Evolutionary conservation across 2,888 invertebrate species (phyloP).

Genomic region (Dusona sp.): DNA sequence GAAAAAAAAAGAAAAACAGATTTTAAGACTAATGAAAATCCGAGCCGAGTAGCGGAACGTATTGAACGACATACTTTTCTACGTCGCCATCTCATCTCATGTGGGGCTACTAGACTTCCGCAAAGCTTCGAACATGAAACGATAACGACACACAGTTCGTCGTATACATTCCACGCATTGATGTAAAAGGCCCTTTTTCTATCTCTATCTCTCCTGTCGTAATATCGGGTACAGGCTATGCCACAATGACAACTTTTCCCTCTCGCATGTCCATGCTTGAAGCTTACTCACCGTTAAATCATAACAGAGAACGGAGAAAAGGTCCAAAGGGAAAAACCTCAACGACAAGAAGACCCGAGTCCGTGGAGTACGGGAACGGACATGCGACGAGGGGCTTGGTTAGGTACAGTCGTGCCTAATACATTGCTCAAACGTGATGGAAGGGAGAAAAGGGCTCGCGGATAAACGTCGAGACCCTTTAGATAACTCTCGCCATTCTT

Average conservation of each 20-base stretch:
- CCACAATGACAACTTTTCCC: slow-evolving; percentile 30
- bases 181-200: slow-evolving; percentile 8
- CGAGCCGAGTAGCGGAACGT: slow-evolving; percentile 1
- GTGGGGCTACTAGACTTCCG: slow-evolving; percentile 28
- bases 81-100: slow-evolving; percentile 6
- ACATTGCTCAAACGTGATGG: slow-evolving; percentile 41
- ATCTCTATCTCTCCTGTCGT: background rate
- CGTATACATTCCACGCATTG: slow-evolving; percentile 24
- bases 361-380: slow-evolving; percentile 14
- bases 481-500: slow-evolving; percentile 24
- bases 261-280: slow-evolving; percentile 17
- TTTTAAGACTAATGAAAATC: slow-evolving; percentile 35
- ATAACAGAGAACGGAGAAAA: slow-evolving; percentile 40
- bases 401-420: slow-evolving; percentile 27
- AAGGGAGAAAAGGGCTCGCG: slow-evolving; percentile 57
- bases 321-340: slow-evolving; percentile 35
- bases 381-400: slow-evolving; percentile 20
- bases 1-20: slow-evolving; percentile 30
- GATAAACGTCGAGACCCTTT: slow-evolving; percentile 59
- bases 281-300: slow-evolving; percentile 40
- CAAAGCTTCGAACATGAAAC: slow-evolving; percentile 16
- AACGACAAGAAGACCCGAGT: slow-evolving; percentile 45
- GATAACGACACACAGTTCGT: slow-evolving; percentile 10
- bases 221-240: background rate
- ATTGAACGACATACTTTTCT: background rate